Evolutionary conservation across 2,113 vertebrate genomes (phyloP).

Genomic region (Pundamilia nyererei): DNA sequence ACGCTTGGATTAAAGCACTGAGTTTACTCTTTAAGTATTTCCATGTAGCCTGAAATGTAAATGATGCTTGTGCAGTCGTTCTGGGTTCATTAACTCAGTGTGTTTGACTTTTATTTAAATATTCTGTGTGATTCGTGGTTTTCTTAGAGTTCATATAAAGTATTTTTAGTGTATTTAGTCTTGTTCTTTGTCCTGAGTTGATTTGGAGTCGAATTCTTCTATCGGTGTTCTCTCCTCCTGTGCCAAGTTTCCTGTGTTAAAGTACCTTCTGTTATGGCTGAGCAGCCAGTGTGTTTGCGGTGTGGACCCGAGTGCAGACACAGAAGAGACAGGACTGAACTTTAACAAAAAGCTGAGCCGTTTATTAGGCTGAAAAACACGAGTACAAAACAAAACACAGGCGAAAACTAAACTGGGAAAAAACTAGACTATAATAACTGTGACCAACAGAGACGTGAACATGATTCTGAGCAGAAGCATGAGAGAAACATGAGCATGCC

Average conservation of each 20-base stretch:
- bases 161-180: not conserved
- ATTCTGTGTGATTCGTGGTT: not conserved
- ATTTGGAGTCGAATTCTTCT: not conserved
- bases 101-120: not conserved
- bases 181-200: not conserved
- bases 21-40: not conserved
- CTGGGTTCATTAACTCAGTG: not conserved
- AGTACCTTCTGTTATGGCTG: not conserved
- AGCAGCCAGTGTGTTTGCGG: not conserved
- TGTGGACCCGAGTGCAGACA: not conserved
- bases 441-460: not conserved
- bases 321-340: not conserved
- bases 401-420: not conserved
- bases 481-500: not conserved
- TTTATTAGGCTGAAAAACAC: not conserved
- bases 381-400: not conserved
- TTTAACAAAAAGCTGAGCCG: rapidly evolving
- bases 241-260: not conserved
- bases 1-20: rapidly evolving
- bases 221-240: not conserved
- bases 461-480: not conserved
- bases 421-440: not conserved
- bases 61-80: rapidly evolving
- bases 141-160: not conserved
- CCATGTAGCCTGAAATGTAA: not conserved